Conservation (phyloP, 2,888 invertebrate genomes). For the Tipula unca region DNA sequence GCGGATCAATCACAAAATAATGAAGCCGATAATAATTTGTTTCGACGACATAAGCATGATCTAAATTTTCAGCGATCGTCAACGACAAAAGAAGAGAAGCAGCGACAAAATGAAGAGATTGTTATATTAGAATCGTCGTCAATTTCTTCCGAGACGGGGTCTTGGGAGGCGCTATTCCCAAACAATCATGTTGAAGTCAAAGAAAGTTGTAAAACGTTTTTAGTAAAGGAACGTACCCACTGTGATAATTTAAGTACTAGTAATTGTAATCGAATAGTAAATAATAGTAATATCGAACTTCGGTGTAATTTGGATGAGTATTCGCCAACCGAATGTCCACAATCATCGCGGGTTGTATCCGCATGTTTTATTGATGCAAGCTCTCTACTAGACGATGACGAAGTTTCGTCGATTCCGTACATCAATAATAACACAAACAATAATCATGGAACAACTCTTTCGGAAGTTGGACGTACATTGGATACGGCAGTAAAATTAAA, state of each 20-base stretch:
- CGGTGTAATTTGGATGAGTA: neutral
- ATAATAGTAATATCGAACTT: neutral
- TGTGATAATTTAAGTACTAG: conserved; percentile 23
- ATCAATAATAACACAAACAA: conserved; percentile 26
- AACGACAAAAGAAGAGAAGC: conserved; percentile 49
- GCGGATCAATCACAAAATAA: neutral
- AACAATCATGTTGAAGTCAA: conserved; percentile 35
- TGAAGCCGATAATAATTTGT: conserved; percentile 9
- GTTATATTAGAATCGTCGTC: conserved; percentile 53
- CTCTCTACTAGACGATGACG: conserved; percentile 61
- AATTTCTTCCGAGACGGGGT: conserved; percentile 54
- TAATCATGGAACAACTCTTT: conserved; percentile 23
- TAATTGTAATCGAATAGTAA: neutral
- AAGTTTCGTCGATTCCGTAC: conserved; percentile 34
- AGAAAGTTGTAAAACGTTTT: conserved; percentile 43
- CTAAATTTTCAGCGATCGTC: conserved; percentile 15
- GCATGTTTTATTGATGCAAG: conserved; percentile 74
- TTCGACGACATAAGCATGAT: conserved; percentile 18
- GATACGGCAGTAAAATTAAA: neutral
- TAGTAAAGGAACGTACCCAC: conserved; percentile 40
- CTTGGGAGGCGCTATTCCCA: conserved; percentile 56
- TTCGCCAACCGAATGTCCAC: neutral
- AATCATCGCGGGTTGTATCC: conserved; percentile 28
- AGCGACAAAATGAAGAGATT: conserved; percentile 53
- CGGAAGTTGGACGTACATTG: conserved; percentile 22